Conservation (phyloP, 2,888 invertebrate genomes). For the Parnassius smintheus region DNA sequence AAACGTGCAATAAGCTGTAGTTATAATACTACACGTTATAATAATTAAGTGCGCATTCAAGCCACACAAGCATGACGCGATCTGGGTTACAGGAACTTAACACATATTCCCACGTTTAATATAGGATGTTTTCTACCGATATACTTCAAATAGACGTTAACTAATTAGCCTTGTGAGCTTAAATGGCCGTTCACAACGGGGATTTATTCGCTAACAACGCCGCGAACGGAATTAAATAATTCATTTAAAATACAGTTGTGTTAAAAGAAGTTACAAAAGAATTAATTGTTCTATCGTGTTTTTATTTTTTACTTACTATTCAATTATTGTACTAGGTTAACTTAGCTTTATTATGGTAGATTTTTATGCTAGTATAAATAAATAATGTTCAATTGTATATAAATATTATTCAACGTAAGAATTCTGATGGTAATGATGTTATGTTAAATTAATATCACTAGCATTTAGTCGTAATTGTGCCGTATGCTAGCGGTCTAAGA, state of each 20-base stretch:
- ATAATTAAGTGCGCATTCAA: slow-evolving; percentile 30
- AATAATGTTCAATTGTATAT: too few species aligned
- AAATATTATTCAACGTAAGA: too few species aligned
- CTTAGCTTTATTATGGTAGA: too few species aligned
- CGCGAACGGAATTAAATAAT: slow-evolving; percentile 11
- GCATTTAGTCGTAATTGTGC: too few species aligned
- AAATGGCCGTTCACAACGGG: slow-evolving; percentile 10
- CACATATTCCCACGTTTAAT: slow-evolving; percentile 29
- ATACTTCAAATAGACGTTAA: slow-evolving; percentile 24
- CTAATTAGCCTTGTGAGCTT: slow-evolving; percentile 23
- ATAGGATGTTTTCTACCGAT: slow-evolving; percentile 26
- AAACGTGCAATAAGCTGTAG: slow-evolving; percentile 21
- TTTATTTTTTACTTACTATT: too few species aligned
- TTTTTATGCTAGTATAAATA: too few species aligned
- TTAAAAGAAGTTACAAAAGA: slow-evolving; percentile 1
- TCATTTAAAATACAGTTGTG: slow-evolving; percentile 8
- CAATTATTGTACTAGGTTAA: too few species aligned
- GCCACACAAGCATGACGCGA: slow-evolving; percentile 25
- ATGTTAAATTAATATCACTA: too few species aligned
- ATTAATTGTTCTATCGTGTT: too few species aligned
- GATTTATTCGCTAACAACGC: slow-evolving; percentile 17
- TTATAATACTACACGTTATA: slow-evolving; percentile 17
- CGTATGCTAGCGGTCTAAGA: too few species aligned
- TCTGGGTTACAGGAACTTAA: slow-evolving; percentile 3
- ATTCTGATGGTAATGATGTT: too few species aligned